These are phyloP conservation scores for Ips typographus DNA, from an alignment of 1,140 invertebrate genomes.

Conservation along the genomic window DNA sequence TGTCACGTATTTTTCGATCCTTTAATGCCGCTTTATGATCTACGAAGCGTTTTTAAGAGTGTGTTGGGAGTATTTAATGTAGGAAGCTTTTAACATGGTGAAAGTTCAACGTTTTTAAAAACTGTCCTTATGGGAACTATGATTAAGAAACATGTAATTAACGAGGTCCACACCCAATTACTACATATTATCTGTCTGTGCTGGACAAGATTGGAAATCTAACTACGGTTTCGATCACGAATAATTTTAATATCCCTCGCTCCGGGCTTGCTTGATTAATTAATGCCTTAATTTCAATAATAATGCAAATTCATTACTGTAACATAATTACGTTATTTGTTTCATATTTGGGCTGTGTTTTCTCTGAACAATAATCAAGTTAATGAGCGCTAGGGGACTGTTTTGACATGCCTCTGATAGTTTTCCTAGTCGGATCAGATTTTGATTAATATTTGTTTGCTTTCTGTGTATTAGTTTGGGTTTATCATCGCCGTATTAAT, in stretches of 20 bases:
- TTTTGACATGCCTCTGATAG: neutral
- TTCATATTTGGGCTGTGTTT: slow-evolving; percentile 14
- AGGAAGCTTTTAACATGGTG: no score
- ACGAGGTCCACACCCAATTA: no score
- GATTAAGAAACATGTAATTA: no score
- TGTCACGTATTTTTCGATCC: slow-evolving; percentile 23
- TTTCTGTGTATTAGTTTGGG: no score
- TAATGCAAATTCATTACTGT: slow-evolving; percentile 8
- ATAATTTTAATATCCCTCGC: slow-evolving; percentile 1
- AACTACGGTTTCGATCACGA: neutral
- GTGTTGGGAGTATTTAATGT: neutral
- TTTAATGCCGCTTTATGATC: slow-evolving; percentile 11
- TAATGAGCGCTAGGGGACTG: slow-evolving; percentile 1
- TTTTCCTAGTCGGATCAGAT: neutral
- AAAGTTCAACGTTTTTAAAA: no score
- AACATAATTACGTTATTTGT: slow-evolving; percentile 9
- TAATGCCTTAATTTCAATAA: slow-evolving; percentile 11
- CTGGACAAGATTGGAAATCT: neutral
- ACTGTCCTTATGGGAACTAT: no score
- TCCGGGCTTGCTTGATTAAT: slow-evolving; percentile 1
- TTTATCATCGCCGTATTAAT: no score
- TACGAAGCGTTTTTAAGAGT: slow-evolving; percentile 8
- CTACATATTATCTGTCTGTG: neutral
- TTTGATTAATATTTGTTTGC: no score
- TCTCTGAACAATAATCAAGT: slow-evolving; percentile 7